Base-by-base conservation (phyloP, 1,140 invertebrate genomes). In the Bombus confusus region DNA sequence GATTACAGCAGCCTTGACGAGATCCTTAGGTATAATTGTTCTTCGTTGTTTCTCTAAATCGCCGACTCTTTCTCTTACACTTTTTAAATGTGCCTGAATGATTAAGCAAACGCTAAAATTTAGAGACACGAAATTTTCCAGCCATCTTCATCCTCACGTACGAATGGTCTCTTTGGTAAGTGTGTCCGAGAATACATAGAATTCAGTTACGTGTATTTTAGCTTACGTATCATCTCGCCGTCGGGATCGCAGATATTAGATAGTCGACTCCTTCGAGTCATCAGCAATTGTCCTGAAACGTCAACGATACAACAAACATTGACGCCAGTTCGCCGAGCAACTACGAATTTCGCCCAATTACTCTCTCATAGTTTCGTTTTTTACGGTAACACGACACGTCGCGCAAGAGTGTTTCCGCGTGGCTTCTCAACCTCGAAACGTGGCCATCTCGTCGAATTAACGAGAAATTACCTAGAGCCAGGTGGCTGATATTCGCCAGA, bases 221-320 rank as follows among this genome's bases (percentile, higher is more conserved):
- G 94, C 95, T 95, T 95, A 95, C 95, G 95, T 95, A 94, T 94
- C 90, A 93, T 94, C 86, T 95, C 95, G 91, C 95, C 94, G 87
- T 95, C 95, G 87, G 93, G 90, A 89, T 95, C 95, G 91, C 94
- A 94, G 93, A 95, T 95, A 93, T 95, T 95, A 91, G 94, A 93
- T 86, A 95, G 94, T 86, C 95, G 94, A 93, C 93, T 93, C 93
- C 95, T 94, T 84, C 95, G 91, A 87, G 93, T 91, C 94, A 95
- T 93, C 93, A 95, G 87, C 92, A 94, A 89, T 92, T 94, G 93
- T 87, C 95, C 95, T 95, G 95, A 80, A 95, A 95, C 83, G 76
- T 91, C 91, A 92, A 93, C 77, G 89, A 90, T 57, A 90, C 86
- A 91, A 86, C 72, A 86, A 83, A 74, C 77, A 59, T 78, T 71